Evolutionary conservation across 2,113 vertebrate species (phyloP), one percentile per base, ranked within the genome.

Genomic region (Salvelinus sp.): DNA sequence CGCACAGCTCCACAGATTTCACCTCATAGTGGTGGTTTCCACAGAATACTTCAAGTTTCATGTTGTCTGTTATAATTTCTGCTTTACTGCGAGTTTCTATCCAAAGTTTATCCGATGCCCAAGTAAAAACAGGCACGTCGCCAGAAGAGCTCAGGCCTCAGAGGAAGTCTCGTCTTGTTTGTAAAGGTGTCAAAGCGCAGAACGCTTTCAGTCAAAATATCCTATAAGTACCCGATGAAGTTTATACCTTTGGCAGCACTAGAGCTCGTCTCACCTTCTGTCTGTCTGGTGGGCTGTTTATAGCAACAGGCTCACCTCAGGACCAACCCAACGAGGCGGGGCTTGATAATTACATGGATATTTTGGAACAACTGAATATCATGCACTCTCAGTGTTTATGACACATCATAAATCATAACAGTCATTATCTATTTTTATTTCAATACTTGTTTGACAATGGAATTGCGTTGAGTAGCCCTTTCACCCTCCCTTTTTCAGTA

Each of bases 41-140:
- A 85, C 93, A 79, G 77, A 96, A 90, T 75, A 95, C 93, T 84
- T 96, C 95, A 74, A 97, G 70, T 90, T 96, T 97, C 97, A 97
- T 98, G 81, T 6, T 86, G 6, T 23, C 4, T n/a, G 9, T 66
- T 68, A 14, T 68, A 60, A 9, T 38, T 18, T 25, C 0, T 68
- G 25, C 3, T 47, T 25, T 47, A n/a, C 20, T 30, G 7, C 33
- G 6, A 63, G 12, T n/a, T 67, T 47, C 28, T 28, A 33, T 75
- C 22, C 16, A 28, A 38, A 1, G 18, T 23, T 3, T 33, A 30
- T 66, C 27, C 27, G 50, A 30, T 73, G 57, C 28, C 57, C 48
- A 66, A 28, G 5, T 18, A 16, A n/a, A 57, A 58, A 18, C 5
- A 72, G 33, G 33, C 27, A 68, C 66, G 28, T 44, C 18, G 25